phyloP scores from a whole-genome alignment of 1,140 invertebrate genomes.

The Halesus radiatus region DNA sequence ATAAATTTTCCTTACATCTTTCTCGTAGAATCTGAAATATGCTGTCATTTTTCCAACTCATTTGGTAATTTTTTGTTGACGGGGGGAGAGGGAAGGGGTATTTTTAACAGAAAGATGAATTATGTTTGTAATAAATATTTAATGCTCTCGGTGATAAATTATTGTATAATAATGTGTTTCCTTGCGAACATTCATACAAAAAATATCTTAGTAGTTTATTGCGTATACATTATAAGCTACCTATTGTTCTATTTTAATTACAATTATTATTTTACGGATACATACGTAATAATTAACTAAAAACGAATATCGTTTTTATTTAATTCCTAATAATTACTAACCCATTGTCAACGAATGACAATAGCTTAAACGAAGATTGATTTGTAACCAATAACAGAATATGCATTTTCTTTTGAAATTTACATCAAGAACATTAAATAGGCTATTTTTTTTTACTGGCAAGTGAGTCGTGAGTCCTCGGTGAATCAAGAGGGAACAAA shows the following conservation, averaged over 20 bases:
- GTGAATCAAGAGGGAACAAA: neutral
- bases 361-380: conserved; percentile 23
- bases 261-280: conserved; percentile 26
- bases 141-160: conserved; percentile 49
- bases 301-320: conserved; percentile 50
- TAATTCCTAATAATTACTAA: conserved; percentile 32
- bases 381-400: neutral
- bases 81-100: neutral
- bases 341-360: conserved; percentile 41
- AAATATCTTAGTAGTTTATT: conserved; percentile 52
- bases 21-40: no score
- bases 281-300: conserved; percentile 28
- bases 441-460: conserved; percentile 1
- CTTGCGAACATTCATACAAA: conserved; percentile 49
- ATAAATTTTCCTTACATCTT: no score
- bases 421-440: neutral
- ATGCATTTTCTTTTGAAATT: neutral
- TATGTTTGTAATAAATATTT: conserved; percentile 48
- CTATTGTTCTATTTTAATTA: conserved; percentile 30
- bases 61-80: no score
- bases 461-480: neutral
- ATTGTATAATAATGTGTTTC: conserved; percentile 43
- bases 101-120: conserved; percentile 23
- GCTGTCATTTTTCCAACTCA: no score
- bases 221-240: conserved; percentile 47